Percentiles rank a stretch among this genome's conserved stretches.
These are phyloP conservation scores for Decapterus maruadsi DNA, from an alignment of 2,797 vertebrate species.

Conservation along the genomic window DNA sequence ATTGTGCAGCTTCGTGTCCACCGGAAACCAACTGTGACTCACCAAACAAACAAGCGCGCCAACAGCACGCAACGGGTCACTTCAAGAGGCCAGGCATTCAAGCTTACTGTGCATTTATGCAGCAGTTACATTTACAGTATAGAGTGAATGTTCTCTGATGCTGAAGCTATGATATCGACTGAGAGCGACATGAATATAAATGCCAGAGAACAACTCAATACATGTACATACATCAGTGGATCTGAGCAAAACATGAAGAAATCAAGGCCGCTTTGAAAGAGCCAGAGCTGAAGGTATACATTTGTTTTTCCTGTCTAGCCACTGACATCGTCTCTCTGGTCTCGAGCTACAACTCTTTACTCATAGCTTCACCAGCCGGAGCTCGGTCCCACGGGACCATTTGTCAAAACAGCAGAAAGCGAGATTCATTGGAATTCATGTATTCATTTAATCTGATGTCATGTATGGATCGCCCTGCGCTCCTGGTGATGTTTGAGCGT, in stretches of 20 bases:
- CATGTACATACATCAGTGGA: conserved; percentile 19
- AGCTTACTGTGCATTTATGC: neutral
- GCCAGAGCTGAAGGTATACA: neutral
- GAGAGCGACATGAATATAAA: conserved; percentile 50
- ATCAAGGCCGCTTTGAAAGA: conserved; percentile 3
- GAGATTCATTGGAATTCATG: conserved; percentile 80
- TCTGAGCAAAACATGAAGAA: conserved; percentile 20
- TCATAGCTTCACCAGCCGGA: conserved; percentile 40
- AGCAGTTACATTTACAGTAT: conserved; percentile 19
- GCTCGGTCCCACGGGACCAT: conserved; percentile 38
- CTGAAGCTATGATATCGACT: conserved; percentile 21
- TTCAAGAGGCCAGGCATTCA: conserved; percentile 22
- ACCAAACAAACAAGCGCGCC: conserved; percentile 62
- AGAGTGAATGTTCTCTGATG: neutral
- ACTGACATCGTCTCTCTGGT: neutral
- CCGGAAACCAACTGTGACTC: conserved; percentile 56
- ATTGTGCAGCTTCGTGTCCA: conserved; percentile 28
- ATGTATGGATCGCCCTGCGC: conserved; percentile 77
- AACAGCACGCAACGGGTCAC: conserved; percentile 52
- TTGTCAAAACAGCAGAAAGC: conserved; percentile 62
- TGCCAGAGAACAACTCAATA: conserved; percentile 39
- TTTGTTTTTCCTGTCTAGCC: neutral
- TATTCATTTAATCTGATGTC: conserved; percentile 87
- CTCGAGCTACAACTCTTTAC: conserved; percentile 9
- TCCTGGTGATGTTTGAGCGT: conserved; percentile 49